Evolutionary conservation across 2,888 invertebrate genomes (phyloP).

Genomic region (Caenorhabditis imperialis): DNA sequence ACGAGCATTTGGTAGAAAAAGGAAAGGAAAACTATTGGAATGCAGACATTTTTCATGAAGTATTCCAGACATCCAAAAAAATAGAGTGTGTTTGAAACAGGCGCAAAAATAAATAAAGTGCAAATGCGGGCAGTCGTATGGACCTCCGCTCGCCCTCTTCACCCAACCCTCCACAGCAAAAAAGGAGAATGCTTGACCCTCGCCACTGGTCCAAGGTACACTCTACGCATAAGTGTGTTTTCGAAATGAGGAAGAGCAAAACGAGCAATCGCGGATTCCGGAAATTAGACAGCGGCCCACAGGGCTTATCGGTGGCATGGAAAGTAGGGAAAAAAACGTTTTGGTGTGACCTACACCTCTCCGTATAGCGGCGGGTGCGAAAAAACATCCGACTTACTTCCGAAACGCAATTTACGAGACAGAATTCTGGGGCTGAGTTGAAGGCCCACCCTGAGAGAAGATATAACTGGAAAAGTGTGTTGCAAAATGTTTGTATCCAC

Average conservation of each 20-base stretch:
- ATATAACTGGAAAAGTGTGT: slow-evolving; percentile 44
- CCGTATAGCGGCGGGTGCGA: background rate
- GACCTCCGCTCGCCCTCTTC: slow-evolving; percentile 32
- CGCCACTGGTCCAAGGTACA: slow-evolving; percentile 36
- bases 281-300: slow-evolving; percentile 38
- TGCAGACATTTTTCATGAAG: slow-evolving; percentile 9
- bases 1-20: slow-evolving; percentile 18
- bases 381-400: slow-evolving; percentile 8
- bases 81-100: slow-evolving; percentile 53
- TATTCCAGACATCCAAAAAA: slow-evolving; percentile 34
- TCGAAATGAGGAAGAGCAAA: background rate
- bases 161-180: slow-evolving; percentile 15
- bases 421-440: slow-evolving; percentile 23
- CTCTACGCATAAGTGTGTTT: slow-evolving; percentile 9
- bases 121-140: slow-evolving; percentile 44
- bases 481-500: slow-evolving; percentile 44
- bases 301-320: background rate
- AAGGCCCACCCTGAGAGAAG: slow-evolving; percentile 33
- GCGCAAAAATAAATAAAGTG: slow-evolving; percentile 56
- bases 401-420: slow-evolving; percentile 43
- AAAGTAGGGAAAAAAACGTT: background rate
- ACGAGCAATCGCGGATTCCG: slow-evolving; percentile 10
- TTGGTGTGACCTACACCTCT: slow-evolving; percentile 11
- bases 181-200: slow-evolving; percentile 44
- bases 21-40: background rate